Evolutionary conservation across 2,888 invertebrate species (phyloP), one percentile per base, ranked within the genome.

Genomic region (Molorchus minor): DNA sequence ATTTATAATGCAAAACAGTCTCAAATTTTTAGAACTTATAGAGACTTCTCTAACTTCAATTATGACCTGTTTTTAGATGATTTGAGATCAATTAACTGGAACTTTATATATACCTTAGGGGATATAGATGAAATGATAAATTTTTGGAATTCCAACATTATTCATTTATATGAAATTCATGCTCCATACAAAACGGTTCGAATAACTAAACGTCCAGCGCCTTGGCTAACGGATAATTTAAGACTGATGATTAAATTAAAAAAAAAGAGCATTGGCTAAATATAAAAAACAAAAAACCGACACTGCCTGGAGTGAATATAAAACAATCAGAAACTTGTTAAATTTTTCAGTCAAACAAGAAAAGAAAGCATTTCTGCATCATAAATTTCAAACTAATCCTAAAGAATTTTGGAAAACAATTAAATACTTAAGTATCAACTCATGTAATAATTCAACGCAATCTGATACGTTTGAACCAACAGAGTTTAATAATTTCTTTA

Each of bases 21-120:
- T 44, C 21, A 12, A 19, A 16, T 29, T 19, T 47, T 13, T n/a
- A 30, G 17, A 16, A 33, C 5, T 16, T 47, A 33, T n/a, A 47
- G 47, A 33, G 47, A 33, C 16, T 47, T 33, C 17, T 47, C 33
- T 33, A 47, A 47, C 16, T 47, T 47, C 13, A 25, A 47, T 33
- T 47, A 44, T 12, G 4, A 47, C 16, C 3, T n/a, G 10, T 47
- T 47, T 33, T 30, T 29, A 8, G 10, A 15, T 15, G 33, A 47
- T 33, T 16, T 47, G 15, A 3, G 15, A 15, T 15, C 12, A 2
- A 13, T 47, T 19, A 33, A 45, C 16, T 45, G 45, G 45, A 21
- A 25, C 16, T 15, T 33, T n/a, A 47, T 47, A 10, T 33, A 33
- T 30, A 10, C 3, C 8, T n/a, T 19, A 7, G 10, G 20, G 8